Base-by-base conservation (phyloP, 2,113 vertebrate species). In the Eulemur rufifrons region DNA sequence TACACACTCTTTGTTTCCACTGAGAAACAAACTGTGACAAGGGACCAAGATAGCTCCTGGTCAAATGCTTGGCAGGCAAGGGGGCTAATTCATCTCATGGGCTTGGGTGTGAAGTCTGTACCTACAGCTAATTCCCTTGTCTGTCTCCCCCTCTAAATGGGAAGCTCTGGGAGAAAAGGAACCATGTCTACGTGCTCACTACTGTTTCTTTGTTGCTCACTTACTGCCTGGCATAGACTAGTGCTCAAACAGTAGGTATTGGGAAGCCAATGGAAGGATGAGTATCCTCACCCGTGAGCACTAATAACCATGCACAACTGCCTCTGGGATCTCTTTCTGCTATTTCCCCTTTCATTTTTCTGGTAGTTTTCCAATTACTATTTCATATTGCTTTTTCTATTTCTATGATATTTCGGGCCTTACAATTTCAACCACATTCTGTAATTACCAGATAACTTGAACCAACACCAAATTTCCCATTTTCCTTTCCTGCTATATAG, bases 401-500 rank as follows among this genome's bases (percentile, higher is more conserved):
- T 66, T 86, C 85, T 29, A 34, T 1, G 27, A 21, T 77, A 59
- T 83, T 81, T 92, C 59, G 69, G 39, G 52, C 52, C 68, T 89
- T 77, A 77, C 66, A 47, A 92, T 82, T 85, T 92, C 81, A 86
- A 59, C 68, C 66, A 82, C n/a, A 77, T 66, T 29, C 66, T 94
- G 47, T 39, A 86, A 77, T 92, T 82, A 71, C 8, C 20, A 81
- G 59, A 64, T 86, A 61, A 81, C 64, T 47, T 39, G 78, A 83
- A 47, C 34, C 1, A 34, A 45, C 0, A 64, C 68, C 92, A 89
- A 73, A 52, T n/a, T 59, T 86, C 34, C 81, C 45, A 6, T 86
- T 77, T 89, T 94, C 27, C 61, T 92, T 94, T 63, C 10, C 5
- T 64, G 52, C 47, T 63, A 23, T 2, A 34, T 93, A 83, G 42